Base-by-base conservation (phyloP, 2,797 vertebrate genomes). In the Salmo trutta region DNA sequence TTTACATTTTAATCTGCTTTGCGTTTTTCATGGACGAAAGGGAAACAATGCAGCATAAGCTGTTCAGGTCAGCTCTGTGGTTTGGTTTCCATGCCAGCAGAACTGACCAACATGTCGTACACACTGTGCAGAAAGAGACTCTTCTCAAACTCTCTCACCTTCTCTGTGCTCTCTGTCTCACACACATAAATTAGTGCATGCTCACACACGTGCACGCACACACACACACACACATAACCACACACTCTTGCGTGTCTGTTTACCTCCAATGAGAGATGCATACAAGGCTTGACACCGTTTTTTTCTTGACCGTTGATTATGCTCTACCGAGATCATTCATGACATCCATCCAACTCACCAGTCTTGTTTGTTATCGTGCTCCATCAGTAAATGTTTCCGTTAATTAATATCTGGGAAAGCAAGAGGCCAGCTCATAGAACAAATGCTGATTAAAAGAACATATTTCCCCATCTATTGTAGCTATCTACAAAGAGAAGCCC, bases 361-460 rank as follows among this genome's bases (percentile, higher is more conserved):
- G 16, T 29, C 15, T 2, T 16, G 17, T 31, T 16, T 16, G 1
- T 2, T 15, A 7, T 67, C 27, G 1, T 67, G 33, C 62, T 15
- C 14, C 29, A 16, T 21, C 59, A 64, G 59, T 47, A 47, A 47
- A 47, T 47, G 3, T 47, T 14, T 47, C 10, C 41, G 2, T 47
- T 12, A 47, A 47, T 47, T 14, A 14, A 94, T 94, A 93, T 95
- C 90, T 90, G 93, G 94, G 89, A 88, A 87, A 94, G 93, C 94
- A 93, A 64, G 59, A 24, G 94, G 93, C 95, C 95, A 94, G 93
- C 94, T 95, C 94, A 93, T 94, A 95, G 84, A 95, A 92, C 90
- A 47, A 93, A 96, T 93, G 92, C 87, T 91, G 91, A 92, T 92
- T 95, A 95, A 94, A 95, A 95, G 95, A 96, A 97, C 95, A 96